These are phyloP conservation scores for Tenebrosternarchus preto DNA, from an alignment of 2,113 vertebrate genomes.

Conservation along the genomic window DNA sequence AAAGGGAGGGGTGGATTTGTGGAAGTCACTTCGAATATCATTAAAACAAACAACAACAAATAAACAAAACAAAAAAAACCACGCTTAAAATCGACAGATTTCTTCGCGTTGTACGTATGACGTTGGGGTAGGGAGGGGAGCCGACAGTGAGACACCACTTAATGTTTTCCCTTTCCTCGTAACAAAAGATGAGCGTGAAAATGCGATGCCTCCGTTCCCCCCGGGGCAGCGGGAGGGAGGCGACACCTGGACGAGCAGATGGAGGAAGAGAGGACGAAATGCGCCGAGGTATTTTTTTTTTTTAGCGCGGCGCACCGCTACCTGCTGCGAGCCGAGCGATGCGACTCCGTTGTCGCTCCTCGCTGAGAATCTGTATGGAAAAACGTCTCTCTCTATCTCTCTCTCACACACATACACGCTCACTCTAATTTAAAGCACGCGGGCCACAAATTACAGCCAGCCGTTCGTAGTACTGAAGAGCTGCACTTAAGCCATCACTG, in stretches of 20 bases:
- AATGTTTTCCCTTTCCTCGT: slow-evolving; percentile 63
- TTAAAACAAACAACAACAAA: no score
- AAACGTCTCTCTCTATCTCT: no score
- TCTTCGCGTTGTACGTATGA: slow-evolving; percentile 31
- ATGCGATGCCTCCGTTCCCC: slow-evolving; percentile 76
- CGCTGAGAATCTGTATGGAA: slow-evolving; percentile 66
- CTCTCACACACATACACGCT: no score
- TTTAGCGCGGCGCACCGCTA: slow-evolving; percentile 70
- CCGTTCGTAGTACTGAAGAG: slow-evolving; percentile 49
- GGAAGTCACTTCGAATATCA: not conserved
- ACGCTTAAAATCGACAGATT: not conserved
- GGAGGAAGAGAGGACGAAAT: slow-evolving; percentile 77
- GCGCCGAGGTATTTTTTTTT: slow-evolving; percentile 71
- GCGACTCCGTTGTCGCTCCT: slow-evolving; percentile 70
- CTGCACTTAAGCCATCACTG: slow-evolving; percentile 66
- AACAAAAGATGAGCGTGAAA: slow-evolving; percentile 75
- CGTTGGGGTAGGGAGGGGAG: slow-evolving; percentile 6
- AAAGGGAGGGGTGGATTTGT: slow-evolving; percentile 57
- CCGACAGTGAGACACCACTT: slow-evolving; percentile 59
- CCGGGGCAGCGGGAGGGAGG: slow-evolving; percentile 74
- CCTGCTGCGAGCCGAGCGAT: slow-evolving; percentile 80
- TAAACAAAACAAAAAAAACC: not conserved
- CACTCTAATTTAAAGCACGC: slow-evolving; percentile 52
- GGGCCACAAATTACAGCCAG: slow-evolving; percentile 69
- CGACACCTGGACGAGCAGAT: slow-evolving; percentile 83